Base-by-base conservation (phyloP, 2,888 invertebrate species). In the Antitype chi region DNA sequence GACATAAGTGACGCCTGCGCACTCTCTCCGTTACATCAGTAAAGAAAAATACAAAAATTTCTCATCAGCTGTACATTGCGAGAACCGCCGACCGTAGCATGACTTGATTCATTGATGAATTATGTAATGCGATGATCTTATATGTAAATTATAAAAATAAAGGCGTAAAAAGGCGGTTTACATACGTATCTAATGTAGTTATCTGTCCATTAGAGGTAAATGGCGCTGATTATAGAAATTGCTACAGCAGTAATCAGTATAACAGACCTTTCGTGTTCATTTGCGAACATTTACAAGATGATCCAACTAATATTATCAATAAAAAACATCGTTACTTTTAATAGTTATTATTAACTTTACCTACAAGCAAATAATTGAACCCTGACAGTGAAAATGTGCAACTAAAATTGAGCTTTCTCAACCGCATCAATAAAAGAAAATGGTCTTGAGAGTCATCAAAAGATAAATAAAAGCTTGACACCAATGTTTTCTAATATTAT, bases 1-100 rank as follows among this genome's bases (percentile, higher is more conserved):
- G 68, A 57, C 72, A 68, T 78, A 70, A 74, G 70, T 67, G 70
- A 60, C 59, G 79, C 52, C 55, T 62, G 64, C 55, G 53, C 88
- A 69, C 91, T 91, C 90, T 91, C 91, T 88, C 89, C 78, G 75
- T 90, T 90, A 90, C 87, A 90, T 84, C 88, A 89, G 88, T 85
- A 67, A 83, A 84, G 78, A 83, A 87, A 87, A 87, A 76, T 82
- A 86, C 74, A 76, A 88, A 87, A 83, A 87, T 43, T 49, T 69
- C 84, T 74, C 85, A 87, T 81, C 80, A 78, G n/a, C 38, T 75
- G 57, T 52, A 78, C 75, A 59, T 80, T 86, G 64, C 84, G 72
- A 84, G 74, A 84, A 79, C 74, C 53, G 53, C 62, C 20, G 23
- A 67, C 77, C 66, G 57, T 74, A 78, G 76, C 78, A 68, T 86